Evolutionary conservation across 2,888 invertebrate genomes (phyloP), one percentile per base, ranked within the genome.

Genomic region (Pardosa pseudoannulata): DNA sequence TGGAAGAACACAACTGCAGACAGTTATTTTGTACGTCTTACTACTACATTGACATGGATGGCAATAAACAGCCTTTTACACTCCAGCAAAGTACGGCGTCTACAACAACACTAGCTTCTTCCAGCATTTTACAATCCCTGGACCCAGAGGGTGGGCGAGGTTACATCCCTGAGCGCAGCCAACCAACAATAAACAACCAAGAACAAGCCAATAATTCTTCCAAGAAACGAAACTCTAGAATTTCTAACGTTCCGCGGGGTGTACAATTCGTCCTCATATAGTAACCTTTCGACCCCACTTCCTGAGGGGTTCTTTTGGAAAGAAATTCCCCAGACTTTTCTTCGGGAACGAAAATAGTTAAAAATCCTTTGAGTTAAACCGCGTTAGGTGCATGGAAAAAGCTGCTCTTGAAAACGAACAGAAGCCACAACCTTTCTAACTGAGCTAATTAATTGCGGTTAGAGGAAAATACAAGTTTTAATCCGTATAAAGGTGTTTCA

Each of bases 201-300:
- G 56, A 16, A 56, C 56, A 56, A 19, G 56, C 56, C 56, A 56
- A 56, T 56, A 56, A 56, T 56, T 56, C 56, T 56, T 56, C 56
- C 23, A 23, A 56, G 56, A 56, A 56, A 23, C 11, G 23, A 56
- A 56, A 67, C 1, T 67, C 67, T 67, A 19, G 23, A 32, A 67
- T 67, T 31, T 67, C 64, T 29, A 65, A 67, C 67, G 36, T n/a
- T 32, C 67, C 67, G 67, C 67, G n/a, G 31, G 32, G 67, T 67
- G 67, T 32, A 31, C 32, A n/a, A 67, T 67, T 67, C 67, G 36
- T 67, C 67, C 32, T 67, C 31, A 67, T 19, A 36, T 36, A 32
- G 19, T 32, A 67, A 67, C 67, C 67, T 67, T 36, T 32, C 72
- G 71, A 76, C 82, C 82, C 56, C 72, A 83, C 82, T 83, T 83